A percentile compares a stretch with the other conserved stretches of the same genome.
These are phyloP conservation scores for Sander vitreus DNA, from an alignment of 2,113 vertebrate species.

Conservation along the genomic window DNA sequence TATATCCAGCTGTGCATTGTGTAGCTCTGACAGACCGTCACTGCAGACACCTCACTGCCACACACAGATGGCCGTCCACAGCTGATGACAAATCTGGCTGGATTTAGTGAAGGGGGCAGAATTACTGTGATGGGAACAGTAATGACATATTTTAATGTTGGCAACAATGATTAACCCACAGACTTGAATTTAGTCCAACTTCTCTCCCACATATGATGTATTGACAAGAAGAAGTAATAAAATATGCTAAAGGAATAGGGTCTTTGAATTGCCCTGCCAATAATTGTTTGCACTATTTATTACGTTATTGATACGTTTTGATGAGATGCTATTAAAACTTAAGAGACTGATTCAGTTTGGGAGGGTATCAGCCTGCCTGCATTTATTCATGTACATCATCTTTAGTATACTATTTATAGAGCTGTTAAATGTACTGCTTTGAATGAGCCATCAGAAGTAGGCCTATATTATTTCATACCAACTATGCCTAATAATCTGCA, in stretches of 20 bases:
- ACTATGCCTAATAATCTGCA: neutral
- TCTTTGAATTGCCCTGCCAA: slow-evolving; percentile 30
- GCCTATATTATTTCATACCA: neutral
- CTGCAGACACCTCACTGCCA: slow-evolving; percentile 17
- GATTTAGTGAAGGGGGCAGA: slow-evolving; percentile 21
- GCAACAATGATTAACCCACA: neutral
- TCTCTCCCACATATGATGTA: neutral
- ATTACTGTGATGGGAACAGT: slow-evolving; percentile 30
- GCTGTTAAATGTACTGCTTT: neutral
- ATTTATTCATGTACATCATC: too few relatives aligned
- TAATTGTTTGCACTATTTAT: slow-evolving; percentile 41
- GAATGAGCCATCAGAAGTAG: neutral
- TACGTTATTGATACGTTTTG: slow-evolving; percentile 25
- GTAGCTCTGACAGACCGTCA: slow-evolving; percentile 43
- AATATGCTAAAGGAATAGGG: slow-evolving; percentile 7
- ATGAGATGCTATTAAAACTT: slow-evolving; percentile 27
- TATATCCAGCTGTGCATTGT: slow-evolving; percentile 62
- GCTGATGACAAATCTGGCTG: slow-evolving; percentile 48
- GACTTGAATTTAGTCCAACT: slow-evolving; percentile 7
- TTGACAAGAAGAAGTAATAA: slow-evolving; percentile 15
- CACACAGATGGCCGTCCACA: slow-evolving; percentile 44
- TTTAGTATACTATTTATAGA: too few relatives aligned
- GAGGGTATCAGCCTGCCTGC: too few relatives aligned
- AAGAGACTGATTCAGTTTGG: neutral
- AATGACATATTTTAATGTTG: slow-evolving; percentile 34